Evolutionary conservation across 2,113 vertebrate genomes (phyloP).

Genomic region (Donacobius atricapilla): DNA sequence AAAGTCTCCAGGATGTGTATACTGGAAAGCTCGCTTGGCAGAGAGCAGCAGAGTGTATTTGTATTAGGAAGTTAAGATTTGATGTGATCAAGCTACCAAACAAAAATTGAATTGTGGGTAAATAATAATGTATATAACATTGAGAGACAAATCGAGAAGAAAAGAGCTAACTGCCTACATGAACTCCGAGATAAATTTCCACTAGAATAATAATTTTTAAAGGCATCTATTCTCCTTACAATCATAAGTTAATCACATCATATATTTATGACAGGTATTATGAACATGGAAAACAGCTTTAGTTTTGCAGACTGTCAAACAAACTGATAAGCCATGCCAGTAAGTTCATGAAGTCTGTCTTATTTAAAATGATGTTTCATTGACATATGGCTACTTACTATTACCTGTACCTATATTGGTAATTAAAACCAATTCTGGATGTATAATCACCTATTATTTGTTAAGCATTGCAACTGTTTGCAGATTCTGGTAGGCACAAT

Average conservation of each 20-base stretch:
- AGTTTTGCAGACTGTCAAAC: conserved; percentile 11
- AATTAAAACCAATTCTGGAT: background rate
- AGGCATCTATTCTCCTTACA: conserved; percentile 2
- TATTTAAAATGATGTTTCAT: background rate
- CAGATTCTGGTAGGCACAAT: background rate
- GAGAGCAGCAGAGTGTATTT: background rate
- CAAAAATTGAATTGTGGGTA: background rate
- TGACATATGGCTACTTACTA: background rate
- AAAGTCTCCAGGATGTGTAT: background rate
- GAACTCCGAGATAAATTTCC: background rate
- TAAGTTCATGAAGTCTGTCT: conserved; percentile 13
- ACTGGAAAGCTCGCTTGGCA: background rate
- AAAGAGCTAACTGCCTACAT: background rate
- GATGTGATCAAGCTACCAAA: background rate
- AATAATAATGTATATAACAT: background rate
- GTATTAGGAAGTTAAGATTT: background rate
- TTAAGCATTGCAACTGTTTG: background rate
- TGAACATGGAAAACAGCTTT: background rate
- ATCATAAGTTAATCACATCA: conserved; percentile 14
- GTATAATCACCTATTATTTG: background rate
- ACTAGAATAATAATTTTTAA: background rate
- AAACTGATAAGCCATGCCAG: background rate
- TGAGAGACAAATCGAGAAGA: background rate
- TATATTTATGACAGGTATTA: conserved; percentile 16
- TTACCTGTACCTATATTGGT: background rate